A percentile compares a stretch with the other conserved stretches of the same genome.
Evolutionary conservation across 2,113 vertebrate genomes (phyloP).

Genomic region (Dipodomys ordii): DNA sequence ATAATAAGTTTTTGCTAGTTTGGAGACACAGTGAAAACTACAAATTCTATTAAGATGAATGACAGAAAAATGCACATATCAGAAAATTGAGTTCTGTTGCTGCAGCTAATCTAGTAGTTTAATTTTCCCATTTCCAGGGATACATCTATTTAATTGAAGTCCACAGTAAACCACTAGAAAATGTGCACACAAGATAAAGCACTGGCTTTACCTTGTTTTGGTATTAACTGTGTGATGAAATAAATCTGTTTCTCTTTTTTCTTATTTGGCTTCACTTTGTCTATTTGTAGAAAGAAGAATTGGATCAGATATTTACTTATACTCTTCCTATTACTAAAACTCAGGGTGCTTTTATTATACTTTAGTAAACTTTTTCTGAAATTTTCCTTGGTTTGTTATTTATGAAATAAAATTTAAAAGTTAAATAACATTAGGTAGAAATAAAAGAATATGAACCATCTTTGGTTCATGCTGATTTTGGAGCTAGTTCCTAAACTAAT

Average conservation of each 20-base stretch:
- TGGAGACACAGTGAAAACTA: slow-evolving; percentile 33
- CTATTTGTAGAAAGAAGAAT: slow-evolving; percentile 56
- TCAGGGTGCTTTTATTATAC: slow-evolving; percentile 27
- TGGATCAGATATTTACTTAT: slow-evolving; percentile 45
- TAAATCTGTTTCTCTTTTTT: slow-evolving; percentile 63
- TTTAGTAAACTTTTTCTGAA: slow-evolving; percentile 22
- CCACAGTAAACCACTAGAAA: slow-evolving; percentile 4
- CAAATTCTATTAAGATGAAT: slow-evolving; percentile 30
- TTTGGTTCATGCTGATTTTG: slow-evolving; percentile 44
- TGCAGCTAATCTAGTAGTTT: slow-evolving; percentile 9
- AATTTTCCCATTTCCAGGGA: background rate
- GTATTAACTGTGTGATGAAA: background rate
- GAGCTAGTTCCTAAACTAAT: slow-evolving; percentile 43
- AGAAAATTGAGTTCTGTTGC: slow-evolving; percentile 31
- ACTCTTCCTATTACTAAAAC: slow-evolving; percentile 52
- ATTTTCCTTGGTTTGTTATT: slow-evolving; percentile 49
- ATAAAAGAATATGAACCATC: background rate
- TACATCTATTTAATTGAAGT: slow-evolving; percentile 9
- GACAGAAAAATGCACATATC: background rate
- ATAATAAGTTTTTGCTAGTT: slow-evolving; percentile 52
- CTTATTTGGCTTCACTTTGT: background rate
- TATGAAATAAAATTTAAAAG: slow-evolving; percentile 56
- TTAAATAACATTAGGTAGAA: slow-evolving; percentile 45
- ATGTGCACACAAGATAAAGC: background rate
- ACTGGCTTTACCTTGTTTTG: slow-evolving; percentile 4